Evolutionary conservation across 2,888 invertebrate species (phyloP), one percentile per base, ranked within the genome.

Genomic region (Bugula neritina): DNA sequence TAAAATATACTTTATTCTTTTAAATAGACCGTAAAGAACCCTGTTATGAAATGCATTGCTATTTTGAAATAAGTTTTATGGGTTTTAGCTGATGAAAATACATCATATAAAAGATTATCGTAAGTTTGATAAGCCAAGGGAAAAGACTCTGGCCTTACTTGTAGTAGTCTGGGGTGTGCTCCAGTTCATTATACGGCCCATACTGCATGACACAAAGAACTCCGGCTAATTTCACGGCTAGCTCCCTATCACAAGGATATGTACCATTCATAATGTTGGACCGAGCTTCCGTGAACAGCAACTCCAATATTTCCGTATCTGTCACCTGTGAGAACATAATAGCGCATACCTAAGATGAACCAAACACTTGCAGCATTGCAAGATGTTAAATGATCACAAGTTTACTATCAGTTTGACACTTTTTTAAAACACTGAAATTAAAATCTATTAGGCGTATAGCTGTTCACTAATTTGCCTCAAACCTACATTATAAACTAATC

Each of bases 251-350:
- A 63, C 63, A 63, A 13, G 63, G 63, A 27, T 63, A 63, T 17
- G 63, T 63, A 10, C 63, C 63, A 63, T 63, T 27, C 63, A 63
- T 63, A 5, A 63, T 31, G 31, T 63, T 63, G 27, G 31, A 63
- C 63, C 63, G 27, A 2, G 63, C 63, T 31, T 63, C 63, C 5
- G 63, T 63, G 31, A 63, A 63, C 63, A 63, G 31, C 10, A 63
- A n/a, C 63, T 63, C 63, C 63, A 63, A n/a, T 63, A 63, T 63
- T 31, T 63, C 63, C 2, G 2, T n/a, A n/a, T 63, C 63, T 17
- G 29, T 63, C 17, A 63, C 63, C 63, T 63, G 63, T 10, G 3
- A 23, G n/a, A 5, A 23, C 23, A 25, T 5, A 13, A 23, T 23
- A 55, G 55, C 25, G 52, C 52, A 52, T n/a, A n/a, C n/a, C n/a